These are phyloP conservation scores for Merops nubicus DNA, from an alignment of 2,113 vertebrate genomes.

Conservation along the genomic window DNA sequence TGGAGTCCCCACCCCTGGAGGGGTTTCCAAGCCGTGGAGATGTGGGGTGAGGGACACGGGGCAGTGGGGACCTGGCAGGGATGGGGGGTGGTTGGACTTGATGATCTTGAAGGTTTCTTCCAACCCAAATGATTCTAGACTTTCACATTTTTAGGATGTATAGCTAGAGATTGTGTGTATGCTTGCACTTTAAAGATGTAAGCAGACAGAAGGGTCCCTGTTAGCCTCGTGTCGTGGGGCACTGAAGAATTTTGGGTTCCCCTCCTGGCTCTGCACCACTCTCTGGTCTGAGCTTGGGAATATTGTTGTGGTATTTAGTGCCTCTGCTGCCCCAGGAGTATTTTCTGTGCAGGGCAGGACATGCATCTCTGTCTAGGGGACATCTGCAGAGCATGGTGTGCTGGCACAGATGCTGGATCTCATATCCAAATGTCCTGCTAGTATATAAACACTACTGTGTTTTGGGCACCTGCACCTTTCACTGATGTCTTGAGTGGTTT, in stretches of 20 bases:
- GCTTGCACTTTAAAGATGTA: neutral
- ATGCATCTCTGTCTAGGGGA: neutral
- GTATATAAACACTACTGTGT: neutral
- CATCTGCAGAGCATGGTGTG: accelerated
- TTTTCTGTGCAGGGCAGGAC: neutral
- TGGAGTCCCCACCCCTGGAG: neutral
- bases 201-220: neutral
- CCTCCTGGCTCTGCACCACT: neutral
- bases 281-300: neutral
- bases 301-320: neutral
- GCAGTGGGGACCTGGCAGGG: neutral
- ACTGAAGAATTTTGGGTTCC: neutral
- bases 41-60: neutral
- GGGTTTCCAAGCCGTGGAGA: neutral
- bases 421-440: neutral
- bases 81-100: neutral
- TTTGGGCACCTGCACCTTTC: neutral
- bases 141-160: neutral
- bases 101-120: too few relatives aligned
- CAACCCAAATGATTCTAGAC: neutral
- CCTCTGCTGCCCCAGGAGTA: neutral
- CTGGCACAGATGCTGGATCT: neutral
- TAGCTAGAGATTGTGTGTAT: neutral
- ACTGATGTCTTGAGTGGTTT: neutral
- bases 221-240: accelerated